Evolutionary conservation across 2,113 vertebrate genomes (phyloP).

Genomic region (Dromas ardeola): DNA sequence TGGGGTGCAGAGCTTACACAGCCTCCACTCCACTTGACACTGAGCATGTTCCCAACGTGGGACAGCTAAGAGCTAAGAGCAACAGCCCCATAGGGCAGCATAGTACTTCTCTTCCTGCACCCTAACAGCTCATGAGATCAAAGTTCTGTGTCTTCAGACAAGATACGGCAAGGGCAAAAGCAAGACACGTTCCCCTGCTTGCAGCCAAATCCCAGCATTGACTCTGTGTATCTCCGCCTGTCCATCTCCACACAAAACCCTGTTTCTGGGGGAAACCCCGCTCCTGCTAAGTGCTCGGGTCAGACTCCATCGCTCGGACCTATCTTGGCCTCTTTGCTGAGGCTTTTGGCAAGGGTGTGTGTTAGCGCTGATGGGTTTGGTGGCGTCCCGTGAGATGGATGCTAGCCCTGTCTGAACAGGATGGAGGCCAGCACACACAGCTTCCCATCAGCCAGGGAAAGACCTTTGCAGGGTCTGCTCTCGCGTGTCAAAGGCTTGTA

Average conservation of each 20-base stretch:
- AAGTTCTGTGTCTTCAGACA: neutral
- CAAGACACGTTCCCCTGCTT: neutral
- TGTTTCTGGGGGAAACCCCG: neutral
- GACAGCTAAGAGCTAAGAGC: neutral
- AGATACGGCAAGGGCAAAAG: neutral
- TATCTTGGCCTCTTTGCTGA: neutral
- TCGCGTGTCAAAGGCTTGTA: neutral
- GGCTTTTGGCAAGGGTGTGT: neutral
- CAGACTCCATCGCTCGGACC: neutral
- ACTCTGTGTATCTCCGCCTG: too few species aligned
- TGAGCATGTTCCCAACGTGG: fast-evolving
- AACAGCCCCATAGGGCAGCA: neutral
- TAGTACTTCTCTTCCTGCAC: neutral
- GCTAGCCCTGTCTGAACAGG: neutral
- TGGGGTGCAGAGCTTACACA: neutral
- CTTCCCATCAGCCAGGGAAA: neutral
- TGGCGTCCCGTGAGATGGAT: neutral
- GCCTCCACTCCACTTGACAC: neutral
- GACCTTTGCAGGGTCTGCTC: neutral
- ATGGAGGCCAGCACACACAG: neutral
- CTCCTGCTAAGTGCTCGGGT: neutral
- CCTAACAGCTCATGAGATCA: neutral
- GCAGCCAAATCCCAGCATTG: neutral
- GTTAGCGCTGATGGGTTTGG: neutral
- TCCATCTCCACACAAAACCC: neutral